Evolutionary conservation across 1,140 invertebrate genomes (phyloP).

Genomic region (Sinonovacula constricta): DNA sequence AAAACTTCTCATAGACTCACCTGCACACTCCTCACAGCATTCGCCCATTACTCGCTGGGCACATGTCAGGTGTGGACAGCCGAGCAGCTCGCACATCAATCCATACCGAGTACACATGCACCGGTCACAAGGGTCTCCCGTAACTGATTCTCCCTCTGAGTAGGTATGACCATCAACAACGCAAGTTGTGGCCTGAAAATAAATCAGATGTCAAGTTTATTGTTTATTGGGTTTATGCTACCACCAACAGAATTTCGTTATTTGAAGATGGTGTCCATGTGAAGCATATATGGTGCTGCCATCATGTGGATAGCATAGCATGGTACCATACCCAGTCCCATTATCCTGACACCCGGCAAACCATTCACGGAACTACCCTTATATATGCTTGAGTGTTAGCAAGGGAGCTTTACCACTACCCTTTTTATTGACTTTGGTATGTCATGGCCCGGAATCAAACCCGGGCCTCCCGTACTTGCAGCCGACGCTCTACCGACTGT

Average conservation of each 20-base stretch:
- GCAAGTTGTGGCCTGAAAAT: slow-evolving; percentile 1
- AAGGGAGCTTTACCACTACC: not conserved
- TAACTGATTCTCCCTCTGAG: slow-evolving; percentile 22
- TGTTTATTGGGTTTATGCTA: not conserved
- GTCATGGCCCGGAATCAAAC: not conserved
- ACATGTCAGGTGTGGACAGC: slow-evolving; percentile 20
- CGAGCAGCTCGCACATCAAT: slow-evolving; percentile 28
- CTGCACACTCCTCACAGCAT: slow-evolving; percentile 35
- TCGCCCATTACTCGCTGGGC: slow-evolving; percentile 14
- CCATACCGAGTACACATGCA: slow-evolving; percentile 35
- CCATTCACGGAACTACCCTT: not conserved
- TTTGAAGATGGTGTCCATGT: not conserved
- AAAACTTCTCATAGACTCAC: too few species aligned
- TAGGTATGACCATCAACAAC: not conserved
- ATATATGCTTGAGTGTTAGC: not conserved
- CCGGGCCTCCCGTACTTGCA: too few species aligned
- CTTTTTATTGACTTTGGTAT: not conserved
- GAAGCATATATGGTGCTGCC: not conserved
- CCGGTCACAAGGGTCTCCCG: slow-evolving; percentile 9
- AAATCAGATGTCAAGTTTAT: not conserved
- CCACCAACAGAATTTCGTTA: not conserved
- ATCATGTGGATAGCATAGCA: not conserved
- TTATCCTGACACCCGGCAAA: not conserved
- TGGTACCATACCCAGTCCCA: not conserved
- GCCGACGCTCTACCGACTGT: too few species aligned